These are phyloP conservation scores for Xenopus laevis DNA, from an alignment of 2,113 vertebrate species.

Conservation along the genomic window DNA sequence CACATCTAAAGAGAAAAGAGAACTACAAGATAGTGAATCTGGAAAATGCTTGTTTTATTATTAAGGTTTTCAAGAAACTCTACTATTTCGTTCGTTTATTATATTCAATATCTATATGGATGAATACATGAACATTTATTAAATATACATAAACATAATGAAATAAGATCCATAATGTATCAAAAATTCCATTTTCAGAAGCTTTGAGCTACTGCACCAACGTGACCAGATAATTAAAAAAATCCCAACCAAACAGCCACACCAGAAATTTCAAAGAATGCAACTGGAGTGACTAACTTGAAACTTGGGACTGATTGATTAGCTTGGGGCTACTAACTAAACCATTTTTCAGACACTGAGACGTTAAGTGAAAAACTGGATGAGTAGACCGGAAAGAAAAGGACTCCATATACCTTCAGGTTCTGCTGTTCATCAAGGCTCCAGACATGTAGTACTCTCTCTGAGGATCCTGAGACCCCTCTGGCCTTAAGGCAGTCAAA, in stretches of 20 bases:
- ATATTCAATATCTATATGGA: too few species aligned
- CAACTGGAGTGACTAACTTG: constrained; percentile 49
- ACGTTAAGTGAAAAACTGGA: constrained; percentile 68
- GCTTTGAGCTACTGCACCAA: too few species aligned
- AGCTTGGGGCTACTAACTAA: constrained; percentile 62
- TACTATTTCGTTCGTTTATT: too few species aligned
- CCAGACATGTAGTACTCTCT: constrained; percentile 84
- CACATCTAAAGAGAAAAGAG: too few species aligned
- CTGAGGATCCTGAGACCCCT: constrained; percentile 85
- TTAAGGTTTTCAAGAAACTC: too few species aligned
- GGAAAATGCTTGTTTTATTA: too few species aligned
- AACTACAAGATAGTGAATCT: too few species aligned
- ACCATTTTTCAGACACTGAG: constrained; percentile 63
- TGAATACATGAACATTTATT: too few species aligned
- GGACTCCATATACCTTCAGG: constrained; percentile 83
- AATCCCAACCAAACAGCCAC: background rate
- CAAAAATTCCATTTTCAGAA: too few species aligned
- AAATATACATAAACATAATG: too few species aligned
- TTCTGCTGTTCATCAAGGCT: constrained; percentile 76
- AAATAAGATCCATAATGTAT: too few species aligned
- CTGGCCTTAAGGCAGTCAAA: constrained; percentile 75
- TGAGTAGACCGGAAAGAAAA: constrained; percentile 55
- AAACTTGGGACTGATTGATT: constrained; percentile 73
- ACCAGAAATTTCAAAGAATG: constrained; percentile 39
- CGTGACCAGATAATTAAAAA: background rate